These are phyloP conservation scores for Psephotus haematonotus DNA, from an alignment of 2,113 vertebrate species.

Conservation along the genomic window DNA sequence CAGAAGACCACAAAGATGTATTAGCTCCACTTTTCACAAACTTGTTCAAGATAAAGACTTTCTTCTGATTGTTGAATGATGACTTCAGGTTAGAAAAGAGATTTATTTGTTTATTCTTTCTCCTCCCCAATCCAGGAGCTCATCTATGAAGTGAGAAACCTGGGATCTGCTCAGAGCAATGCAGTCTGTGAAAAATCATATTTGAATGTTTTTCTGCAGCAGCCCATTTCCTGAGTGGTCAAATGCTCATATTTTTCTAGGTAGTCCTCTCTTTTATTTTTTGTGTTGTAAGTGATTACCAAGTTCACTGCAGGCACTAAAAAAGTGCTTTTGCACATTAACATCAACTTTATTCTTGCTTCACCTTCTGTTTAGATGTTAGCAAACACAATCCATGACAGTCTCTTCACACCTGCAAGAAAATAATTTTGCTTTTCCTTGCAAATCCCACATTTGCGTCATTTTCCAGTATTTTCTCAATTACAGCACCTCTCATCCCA, in stretches of 20 bases:
- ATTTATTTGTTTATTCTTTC: neutral
- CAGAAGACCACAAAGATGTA: neutral
- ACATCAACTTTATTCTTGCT: neutral
- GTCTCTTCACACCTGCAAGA: neutral
- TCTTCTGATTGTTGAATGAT: neutral
- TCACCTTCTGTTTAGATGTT: neutral
- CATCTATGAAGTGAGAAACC: neutral
- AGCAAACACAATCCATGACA: neutral
- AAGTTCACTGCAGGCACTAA: neutral
- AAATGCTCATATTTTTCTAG: neutral
- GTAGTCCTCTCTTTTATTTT: neutral
- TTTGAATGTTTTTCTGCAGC: neutral
- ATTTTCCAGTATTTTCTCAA: slow-evolving; percentile 20
- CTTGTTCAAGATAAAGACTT: neutral
- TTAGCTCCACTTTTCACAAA: neutral
- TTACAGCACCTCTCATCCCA: neutral
- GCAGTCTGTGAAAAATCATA: neutral
- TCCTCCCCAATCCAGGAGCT: neutral
- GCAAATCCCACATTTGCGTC: neutral
- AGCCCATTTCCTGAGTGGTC: neutral
- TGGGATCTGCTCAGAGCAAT: neutral
- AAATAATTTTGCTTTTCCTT: neutral
- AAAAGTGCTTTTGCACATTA: neutral
- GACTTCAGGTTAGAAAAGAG: neutral
- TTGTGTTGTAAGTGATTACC: neutral